These are phyloP conservation scores for Mirounga angustirostris DNA, from an alignment of 2,113 vertebrate species.

Conservation along the genomic window DNA sequence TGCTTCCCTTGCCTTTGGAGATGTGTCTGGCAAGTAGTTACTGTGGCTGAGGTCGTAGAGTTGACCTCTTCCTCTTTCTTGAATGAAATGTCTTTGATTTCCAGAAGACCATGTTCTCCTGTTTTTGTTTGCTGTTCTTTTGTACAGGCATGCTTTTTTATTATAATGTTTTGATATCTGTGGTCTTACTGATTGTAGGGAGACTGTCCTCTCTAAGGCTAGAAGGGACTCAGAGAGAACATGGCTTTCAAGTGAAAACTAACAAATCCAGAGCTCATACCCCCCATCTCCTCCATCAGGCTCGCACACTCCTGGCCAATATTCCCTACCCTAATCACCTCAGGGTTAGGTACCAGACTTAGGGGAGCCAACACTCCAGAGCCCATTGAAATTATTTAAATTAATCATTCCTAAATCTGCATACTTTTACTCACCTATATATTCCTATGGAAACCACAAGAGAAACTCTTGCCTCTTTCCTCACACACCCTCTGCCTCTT, in stretches of 20 bases:
- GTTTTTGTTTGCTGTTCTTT: neutral
- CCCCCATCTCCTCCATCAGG: no score
- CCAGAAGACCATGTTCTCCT: neutral
- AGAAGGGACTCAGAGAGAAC: neutral
- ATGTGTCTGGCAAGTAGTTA: neutral
- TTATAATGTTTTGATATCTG: neutral
- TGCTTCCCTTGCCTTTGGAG: neutral
- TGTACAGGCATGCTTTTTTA: neutral
- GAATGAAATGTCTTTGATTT: neutral
- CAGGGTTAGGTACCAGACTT: fast-evolving
- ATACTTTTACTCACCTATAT: neutral
- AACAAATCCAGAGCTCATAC: neutral
- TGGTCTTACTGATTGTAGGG: neutral
- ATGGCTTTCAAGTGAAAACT: neutral
- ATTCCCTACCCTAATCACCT: neutral
- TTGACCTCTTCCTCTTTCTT: neutral
- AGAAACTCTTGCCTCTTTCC: no score
- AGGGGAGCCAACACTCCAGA: neutral
- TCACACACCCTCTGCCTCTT: neutral
- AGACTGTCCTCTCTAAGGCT: neutral
- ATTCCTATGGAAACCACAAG: neutral
- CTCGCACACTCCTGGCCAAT: neutral
- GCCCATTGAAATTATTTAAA: neutral
- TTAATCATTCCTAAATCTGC: neutral
- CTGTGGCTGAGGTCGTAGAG: neutral